phyloP scores from a whole-genome alignment of 2,888 invertebrate species.

The Nowickia ferox region DNA sequence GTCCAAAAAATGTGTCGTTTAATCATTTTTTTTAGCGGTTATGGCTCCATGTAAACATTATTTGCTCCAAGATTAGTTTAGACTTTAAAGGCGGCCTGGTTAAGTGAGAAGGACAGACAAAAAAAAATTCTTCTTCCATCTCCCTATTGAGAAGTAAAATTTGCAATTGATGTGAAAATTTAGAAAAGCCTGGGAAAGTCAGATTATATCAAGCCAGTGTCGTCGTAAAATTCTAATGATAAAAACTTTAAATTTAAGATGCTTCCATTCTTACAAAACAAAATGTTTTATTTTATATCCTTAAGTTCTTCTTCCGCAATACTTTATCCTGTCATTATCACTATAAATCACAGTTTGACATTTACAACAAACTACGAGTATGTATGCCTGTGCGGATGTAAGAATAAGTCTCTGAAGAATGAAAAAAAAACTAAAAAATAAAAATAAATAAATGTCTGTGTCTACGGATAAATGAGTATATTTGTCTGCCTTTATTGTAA shows the following conservation, averaged over 20 bases:
- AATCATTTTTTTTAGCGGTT: too few relatives aligned
- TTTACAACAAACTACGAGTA: slow-evolving; percentile 58
- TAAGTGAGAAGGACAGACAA: too few relatives aligned
- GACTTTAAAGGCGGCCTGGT: too few relatives aligned
- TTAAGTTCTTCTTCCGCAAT: slow-evolving; percentile 14
- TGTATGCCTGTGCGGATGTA: neutral
- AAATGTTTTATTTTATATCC: slow-evolving; percentile 25
- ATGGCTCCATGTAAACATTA: too few relatives aligned
- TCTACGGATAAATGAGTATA: slow-evolving; percentile 10
- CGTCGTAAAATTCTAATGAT: slow-evolving; percentile 16
- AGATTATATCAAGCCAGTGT: neutral
- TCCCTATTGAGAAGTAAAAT: too few relatives aligned
- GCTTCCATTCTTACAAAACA: neutral
- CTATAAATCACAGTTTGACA: slow-evolving; percentile 71
- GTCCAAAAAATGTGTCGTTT: too few relatives aligned
- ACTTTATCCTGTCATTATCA: slow-evolving; percentile 67
- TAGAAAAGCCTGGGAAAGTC: neutral
- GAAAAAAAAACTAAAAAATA: slow-evolving; percentile 16
- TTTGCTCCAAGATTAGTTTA: too few relatives aligned
- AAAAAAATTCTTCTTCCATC: too few relatives aligned
- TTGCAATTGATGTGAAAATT: too few relatives aligned
- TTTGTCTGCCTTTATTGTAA: slow-evolving; percentile 45
- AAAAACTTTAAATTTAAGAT: neutral
- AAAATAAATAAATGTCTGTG: slow-evolving; percentile 32
- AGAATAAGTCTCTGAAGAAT: slow-evolving; percentile 27